These are phyloP conservation scores for Lerista edwardsae DNA, from an alignment of 2,797 vertebrate species.

Conservation along the genomic window DNA sequence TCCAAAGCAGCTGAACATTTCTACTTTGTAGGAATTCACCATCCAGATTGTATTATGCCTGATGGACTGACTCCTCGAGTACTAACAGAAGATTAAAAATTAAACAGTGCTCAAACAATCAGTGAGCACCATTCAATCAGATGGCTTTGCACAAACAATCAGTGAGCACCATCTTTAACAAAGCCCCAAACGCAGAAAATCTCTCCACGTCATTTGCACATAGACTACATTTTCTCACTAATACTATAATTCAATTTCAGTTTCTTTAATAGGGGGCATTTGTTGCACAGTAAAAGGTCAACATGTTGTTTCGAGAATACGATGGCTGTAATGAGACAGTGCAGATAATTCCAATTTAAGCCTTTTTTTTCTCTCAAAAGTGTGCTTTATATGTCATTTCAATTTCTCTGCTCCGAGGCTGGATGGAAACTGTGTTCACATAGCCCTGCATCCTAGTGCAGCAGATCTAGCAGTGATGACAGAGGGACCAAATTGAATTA, in stretches of 20 bases:
- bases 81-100: conserved; percentile 33
- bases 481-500: neutral
- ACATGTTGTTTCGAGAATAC: neutral
- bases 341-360: conserved; percentile 8
- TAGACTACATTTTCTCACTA: conserved; percentile 18
- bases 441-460: neutral
- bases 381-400: too few relatives aligned
- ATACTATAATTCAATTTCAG: conserved; percentile 1
- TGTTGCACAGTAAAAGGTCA: neutral
- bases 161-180: conserved; percentile 2
- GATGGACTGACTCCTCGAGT: neutral
- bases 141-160: neutral
- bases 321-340: neutral
- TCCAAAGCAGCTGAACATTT: neutral
- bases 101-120: neutral
- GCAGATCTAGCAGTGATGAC: neutral
- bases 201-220: neutral
- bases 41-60: neutral
- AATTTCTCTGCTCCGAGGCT: too few relatives aligned
- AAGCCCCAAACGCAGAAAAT: conserved; percentile 1
- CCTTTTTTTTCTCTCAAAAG: too few relatives aligned
- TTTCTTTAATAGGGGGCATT: neutral
- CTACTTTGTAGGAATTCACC: neutral
- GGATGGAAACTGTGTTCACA: neutral
- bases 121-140: conserved; percentile 8